phyloP scores from a whole-genome alignment of 1,140 invertebrate species.

The Drosophila albomicans region DNA sequence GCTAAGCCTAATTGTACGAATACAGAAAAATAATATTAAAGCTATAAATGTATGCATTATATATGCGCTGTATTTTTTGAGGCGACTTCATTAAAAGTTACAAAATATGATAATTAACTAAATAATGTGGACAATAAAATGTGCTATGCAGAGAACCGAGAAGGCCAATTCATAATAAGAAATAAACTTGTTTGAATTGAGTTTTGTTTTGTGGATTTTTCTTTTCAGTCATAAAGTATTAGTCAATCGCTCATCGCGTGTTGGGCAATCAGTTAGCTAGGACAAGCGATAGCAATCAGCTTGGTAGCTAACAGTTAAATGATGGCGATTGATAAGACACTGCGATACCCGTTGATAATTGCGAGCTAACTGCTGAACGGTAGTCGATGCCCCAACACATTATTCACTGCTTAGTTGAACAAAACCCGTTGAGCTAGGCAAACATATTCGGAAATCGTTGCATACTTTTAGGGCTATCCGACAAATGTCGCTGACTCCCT shows the following conservation, averaged over 20 bases:
- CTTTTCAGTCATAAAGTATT: not conserved
- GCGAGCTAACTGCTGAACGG: constrained; percentile 11
- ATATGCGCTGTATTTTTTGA: constrained; percentile 72
- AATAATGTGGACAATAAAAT: constrained; percentile 62
- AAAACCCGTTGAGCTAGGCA: not conserved
- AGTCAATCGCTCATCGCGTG: constrained; percentile 47
- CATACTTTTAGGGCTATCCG: constrained; percentile 37
- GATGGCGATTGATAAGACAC: constrained; percentile 24
- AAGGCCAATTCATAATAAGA: not conserved
- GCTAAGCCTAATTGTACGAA: constrained; percentile 50
- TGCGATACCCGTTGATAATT: constrained; percentile 37
- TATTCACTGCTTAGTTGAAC: constrained; percentile 17
- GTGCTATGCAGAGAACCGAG: constrained; percentile 34
- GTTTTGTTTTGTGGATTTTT: not conserved
- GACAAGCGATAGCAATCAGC: constrained; percentile 63
- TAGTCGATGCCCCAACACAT: not conserved
- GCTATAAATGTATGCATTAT: constrained; percentile 30
- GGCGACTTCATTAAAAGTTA: constrained; percentile 60
- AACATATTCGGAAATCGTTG: constrained; percentile 10
- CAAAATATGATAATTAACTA: constrained; percentile 47
- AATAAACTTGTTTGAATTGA: not conserved
- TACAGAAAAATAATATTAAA: constrained; percentile 21
- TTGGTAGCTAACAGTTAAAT: constrained; percentile 18
- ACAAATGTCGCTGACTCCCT: constrained; percentile 29
- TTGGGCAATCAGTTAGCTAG: constrained; percentile 32